Base-by-base conservation (phyloP, 2,888 invertebrate species). In the Campopleginae sp. region DNA sequence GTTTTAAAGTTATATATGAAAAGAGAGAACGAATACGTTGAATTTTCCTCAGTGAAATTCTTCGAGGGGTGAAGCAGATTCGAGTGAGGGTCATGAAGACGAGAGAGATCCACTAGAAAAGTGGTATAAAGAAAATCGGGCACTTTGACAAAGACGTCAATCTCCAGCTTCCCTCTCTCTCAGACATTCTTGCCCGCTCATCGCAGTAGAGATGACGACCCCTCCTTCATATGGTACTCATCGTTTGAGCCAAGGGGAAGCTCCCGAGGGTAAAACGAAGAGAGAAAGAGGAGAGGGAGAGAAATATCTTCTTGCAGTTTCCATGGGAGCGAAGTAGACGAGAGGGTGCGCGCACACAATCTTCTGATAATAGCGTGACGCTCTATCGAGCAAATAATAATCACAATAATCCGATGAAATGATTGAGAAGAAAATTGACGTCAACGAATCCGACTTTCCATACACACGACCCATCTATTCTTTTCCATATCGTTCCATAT, bases 81-180 rank as follows among this genome's bases (percentile, higher is more conserved):
- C 31, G 42, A 31, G 65, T 46, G 38, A 66, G 72, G 82, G 82
- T 75, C 68, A 68, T 58, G 19, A 19, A 66, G 63, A 46, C n/a
- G 42, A 23, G 58, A 72, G 63, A 76, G 72, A 76, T 77, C 76
- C 76, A 80, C 61, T 72, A 51, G 72, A 74, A 75, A 71, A 82
- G 80, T 80, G 70, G 44, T 66, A 80, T 66, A 86, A 74, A 77
- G 80, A 77, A 77, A 66, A 80, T 80, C 61, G 54, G 54, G 48
- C 68, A 74, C 63, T 61, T 66, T 77, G 70, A 86, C 85, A 86
- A 82, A 86, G 80, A 82, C 80, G 79, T 76, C 51, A 71, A 46
- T 82, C 71, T 58, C 58, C 48, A 27, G 44, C 44, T 44, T 14
- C 23, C 38, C 27, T 19, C 70, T 58, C 46, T 79, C 70, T 65